Base-by-base conservation (phyloP, 92 coral and sea anemone genomes). In the Zoanthus solanderi region DNA sequence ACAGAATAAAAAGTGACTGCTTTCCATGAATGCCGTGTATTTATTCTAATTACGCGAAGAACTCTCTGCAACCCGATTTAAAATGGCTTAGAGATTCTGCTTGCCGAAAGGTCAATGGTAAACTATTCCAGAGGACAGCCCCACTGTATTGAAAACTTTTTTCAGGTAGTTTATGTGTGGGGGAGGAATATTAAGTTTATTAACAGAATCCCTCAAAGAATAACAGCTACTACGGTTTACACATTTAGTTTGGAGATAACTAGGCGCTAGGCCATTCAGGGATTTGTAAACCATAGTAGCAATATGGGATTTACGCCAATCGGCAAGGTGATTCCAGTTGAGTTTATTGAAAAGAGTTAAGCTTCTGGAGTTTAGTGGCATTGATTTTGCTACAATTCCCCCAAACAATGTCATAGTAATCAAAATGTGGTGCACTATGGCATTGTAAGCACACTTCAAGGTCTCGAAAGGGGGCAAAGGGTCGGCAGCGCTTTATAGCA, bases 281-380 rank as follows among this genome's bases (percentile, higher is more conserved):
- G 74, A 69, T 69, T 69, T 69, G 74, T 69, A 69, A 29, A 30
- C 74, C 74, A 69, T 69, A 1, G 74, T 69, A 69, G 74, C 74
- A 45, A 30, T 69, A 42, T 69, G 74, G 74, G 15, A 30, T 69
- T 69, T 15, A 23, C 45, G 46, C 37, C 74, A 44, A 15, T 42
- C 42, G 37, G 74, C 46, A 69, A 69, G 74, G 30, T 13, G 74
- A 69, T 42, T 29, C 74, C 74, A 69, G 31, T 69, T 14, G 12
- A 69, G 30, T 69, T 69, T 32, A 29, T 69, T 14, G 13, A 31
- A 69, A 11, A 69, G 74, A 29, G 74, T 50, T 5, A 2, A 50
- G 56, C 56, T 50, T 50, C 56, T 50, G 56, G 56, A 50, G 56
- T 50, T 50, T 50, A 50, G 56, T 50, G 56, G 56, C 56, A 7